phyloP scores from a whole-genome alignment of 2,797 vertebrate species.

The Peromyscus aztecus region DNA sequence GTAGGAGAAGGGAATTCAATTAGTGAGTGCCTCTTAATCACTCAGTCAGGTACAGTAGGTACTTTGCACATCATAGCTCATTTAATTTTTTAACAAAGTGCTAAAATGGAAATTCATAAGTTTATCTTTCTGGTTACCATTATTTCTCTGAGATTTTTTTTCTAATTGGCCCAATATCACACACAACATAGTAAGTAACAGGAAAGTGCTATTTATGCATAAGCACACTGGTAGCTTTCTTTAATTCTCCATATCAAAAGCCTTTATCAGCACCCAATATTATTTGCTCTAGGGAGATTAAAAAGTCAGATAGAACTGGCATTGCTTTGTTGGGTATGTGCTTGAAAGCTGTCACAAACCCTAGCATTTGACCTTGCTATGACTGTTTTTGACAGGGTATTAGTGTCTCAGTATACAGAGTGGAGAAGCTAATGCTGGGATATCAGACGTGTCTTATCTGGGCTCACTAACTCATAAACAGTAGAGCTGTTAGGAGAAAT shows the following conservation, averaged over 20 bases:
- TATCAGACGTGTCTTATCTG: neutral
- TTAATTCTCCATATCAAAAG: conserved; percentile 28
- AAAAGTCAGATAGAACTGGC: conserved; percentile 7
- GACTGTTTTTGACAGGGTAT: neutral
- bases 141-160: conserved; percentile 7
- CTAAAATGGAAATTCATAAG: neutral
- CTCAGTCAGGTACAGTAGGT: neutral
- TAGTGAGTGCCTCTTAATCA: neutral
- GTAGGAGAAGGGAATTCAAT: neutral
- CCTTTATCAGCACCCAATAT: conserved; percentile 6
- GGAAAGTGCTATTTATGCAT: neutral
- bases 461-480: neutral
- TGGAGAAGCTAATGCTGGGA: neutral
- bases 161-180: neutral
- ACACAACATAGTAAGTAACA: neutral
- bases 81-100: neutral
- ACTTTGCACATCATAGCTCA: neutral
- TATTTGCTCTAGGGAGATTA: conserved; percentile 4
- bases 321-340: neutral
- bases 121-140: neutral
- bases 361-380: neutral
- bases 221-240: neutral
- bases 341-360: neutral
- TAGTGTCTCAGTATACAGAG: neutral
- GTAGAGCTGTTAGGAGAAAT: conserved; percentile 6